phyloP scores from a whole-genome alignment of 2,888 invertebrate genomes.

The Coenonympha glycerion region DNA sequence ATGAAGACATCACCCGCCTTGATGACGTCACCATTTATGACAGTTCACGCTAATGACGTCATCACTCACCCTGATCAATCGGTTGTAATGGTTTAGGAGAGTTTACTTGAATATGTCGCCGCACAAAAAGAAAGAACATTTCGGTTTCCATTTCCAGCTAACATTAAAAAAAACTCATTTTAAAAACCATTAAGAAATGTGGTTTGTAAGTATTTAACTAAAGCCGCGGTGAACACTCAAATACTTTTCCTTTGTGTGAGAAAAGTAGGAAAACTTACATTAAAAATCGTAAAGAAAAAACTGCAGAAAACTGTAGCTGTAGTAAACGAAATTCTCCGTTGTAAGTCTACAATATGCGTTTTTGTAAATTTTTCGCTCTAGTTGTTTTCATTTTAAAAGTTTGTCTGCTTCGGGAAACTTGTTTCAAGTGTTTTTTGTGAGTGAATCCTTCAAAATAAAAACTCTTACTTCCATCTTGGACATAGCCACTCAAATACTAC shows the following conservation, averaged over 20 bases:
- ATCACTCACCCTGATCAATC: too few relatives aligned
- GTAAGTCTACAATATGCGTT: constrained; percentile 16
- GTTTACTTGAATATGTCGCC: too few relatives aligned
- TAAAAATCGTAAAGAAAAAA: constrained; percentile 26
- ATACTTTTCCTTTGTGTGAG: constrained; percentile 17
- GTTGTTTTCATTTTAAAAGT: constrained; percentile 4
- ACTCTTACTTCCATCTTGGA: too few relatives aligned
- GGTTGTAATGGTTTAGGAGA: too few relatives aligned
- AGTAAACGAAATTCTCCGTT: constrained; percentile 12
- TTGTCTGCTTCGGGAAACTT: background rate
- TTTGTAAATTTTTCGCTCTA: constrained; percentile 6
- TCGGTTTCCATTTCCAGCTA: background rate
- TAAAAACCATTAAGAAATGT: background rate
- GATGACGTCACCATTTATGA: too few relatives aligned
- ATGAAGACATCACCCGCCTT: too few relatives aligned
- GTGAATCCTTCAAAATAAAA: too few relatives aligned
- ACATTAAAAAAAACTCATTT: background rate
- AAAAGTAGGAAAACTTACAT: constrained; percentile 21
- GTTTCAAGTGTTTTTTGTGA: background rate
- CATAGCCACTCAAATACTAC: too few relatives aligned
- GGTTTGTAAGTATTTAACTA: background rate
- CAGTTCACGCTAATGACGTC: too few relatives aligned
- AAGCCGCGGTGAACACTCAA: constrained; percentile 5
- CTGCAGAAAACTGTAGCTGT: constrained; percentile 16
- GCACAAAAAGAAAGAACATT: background rate